These are phyloP conservation scores for Marcusenius ussheri DNA, from an alignment of 2,113 vertebrate species.

Conservation along the genomic window DNA sequence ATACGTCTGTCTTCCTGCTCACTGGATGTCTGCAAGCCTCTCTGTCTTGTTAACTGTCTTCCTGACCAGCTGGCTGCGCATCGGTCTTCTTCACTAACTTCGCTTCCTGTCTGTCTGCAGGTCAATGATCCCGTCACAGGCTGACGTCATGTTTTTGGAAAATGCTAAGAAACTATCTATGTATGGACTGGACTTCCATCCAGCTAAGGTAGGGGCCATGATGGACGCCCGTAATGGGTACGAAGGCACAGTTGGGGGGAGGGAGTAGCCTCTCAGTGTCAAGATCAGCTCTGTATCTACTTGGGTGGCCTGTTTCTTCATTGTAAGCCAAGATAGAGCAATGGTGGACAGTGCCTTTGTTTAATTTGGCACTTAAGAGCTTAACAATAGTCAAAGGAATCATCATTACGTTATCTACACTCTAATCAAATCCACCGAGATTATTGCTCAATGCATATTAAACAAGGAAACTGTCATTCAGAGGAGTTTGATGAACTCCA, in stretches of 20 bases:
- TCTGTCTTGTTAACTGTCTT: background rate
- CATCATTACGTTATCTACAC: background rate
- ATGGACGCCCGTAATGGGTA: background rate
- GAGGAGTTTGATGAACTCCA: background rate
- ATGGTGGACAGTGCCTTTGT: background rate
- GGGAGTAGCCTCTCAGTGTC: background rate
- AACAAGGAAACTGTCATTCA: background rate
- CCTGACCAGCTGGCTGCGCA: background rate
- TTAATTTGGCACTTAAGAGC: background rate
- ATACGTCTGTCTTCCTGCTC: background rate
- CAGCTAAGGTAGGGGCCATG: conserved; percentile 75
- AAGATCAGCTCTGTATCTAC: background rate
- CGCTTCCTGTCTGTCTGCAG: conserved; percentile 48
- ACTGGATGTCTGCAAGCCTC: background rate
- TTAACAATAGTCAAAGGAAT: background rate
- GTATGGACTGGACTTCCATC: conserved; percentile 96
- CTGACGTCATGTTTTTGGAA: conserved; percentile 94
- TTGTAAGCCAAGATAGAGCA: background rate
- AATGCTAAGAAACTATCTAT: conserved; percentile 97
- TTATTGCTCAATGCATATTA: background rate
- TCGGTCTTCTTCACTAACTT: background rate
- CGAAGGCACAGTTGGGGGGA: background rate
- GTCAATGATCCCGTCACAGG: conserved; percentile 92
- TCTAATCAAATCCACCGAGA: background rate
- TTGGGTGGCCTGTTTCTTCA: background rate